Base-by-base conservation (phyloP, 2,797 vertebrate species). In the Pseudotriccus pelzelni region DNA sequence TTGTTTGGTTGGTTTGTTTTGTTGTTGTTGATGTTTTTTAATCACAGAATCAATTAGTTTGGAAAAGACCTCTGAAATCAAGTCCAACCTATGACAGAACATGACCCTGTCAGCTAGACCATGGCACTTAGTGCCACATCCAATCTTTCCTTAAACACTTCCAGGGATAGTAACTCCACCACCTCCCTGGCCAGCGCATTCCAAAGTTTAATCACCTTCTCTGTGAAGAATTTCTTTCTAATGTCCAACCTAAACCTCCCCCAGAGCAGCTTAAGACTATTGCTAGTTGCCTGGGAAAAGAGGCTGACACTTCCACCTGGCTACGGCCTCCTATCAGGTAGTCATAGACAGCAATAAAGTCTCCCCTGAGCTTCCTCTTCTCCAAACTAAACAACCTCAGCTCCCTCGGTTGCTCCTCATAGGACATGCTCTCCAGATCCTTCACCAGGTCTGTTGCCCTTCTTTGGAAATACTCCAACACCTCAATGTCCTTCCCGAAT, bases 141-240 rank as follows among this genome's bases (percentile, higher is more conserved):
- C 41, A 68, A 15, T 47, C 30, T 20, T 68, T 53, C 22, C 25
- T 36, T 62, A 27, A 75, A 55, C 25, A 32, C 7, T 8, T 53
- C 22, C 23, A 55, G 47, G 18, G 6, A 27, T 0, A 0, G 27
- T 56, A 11, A 36, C 27, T 32, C 32, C 5, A 63, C 23, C 27
- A 28, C 11, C 0, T 0, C 11, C 27, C 37, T 63, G 36, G 16
- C 49, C 27, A 75, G 36, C 19, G 12, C 12, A 62, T 43, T 55
- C 32, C 70, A 21, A 21, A 37, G 14, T 18, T 14, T 44, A 37
- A 76, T 25, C 11, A 50, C 7, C 9, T 21, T 37, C 56, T 44
- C n/a, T 50, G n/a, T 18, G 16, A 50, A 21, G 10, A 41, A 2
- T 36, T 60, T 62, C 58, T 63, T 37, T 41, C 11, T 34, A 28